phyloP scores from a whole-genome alignment of 2,888 invertebrate species.

The Blastobasis adustella region DNA sequence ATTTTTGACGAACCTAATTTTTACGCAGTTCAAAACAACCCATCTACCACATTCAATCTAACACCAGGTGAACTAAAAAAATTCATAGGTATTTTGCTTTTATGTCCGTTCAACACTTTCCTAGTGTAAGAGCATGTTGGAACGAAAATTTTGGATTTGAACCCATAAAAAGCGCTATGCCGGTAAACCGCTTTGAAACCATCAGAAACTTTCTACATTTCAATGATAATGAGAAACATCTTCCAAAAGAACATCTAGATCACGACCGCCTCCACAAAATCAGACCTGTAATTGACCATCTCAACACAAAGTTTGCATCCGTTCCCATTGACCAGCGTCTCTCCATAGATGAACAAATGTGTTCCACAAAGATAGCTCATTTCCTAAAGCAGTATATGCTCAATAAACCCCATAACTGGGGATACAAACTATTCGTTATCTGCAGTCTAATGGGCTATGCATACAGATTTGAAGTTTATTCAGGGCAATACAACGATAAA shows the following conservation, averaged over 20 bases:
- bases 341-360: conserved; percentile 24
- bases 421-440: conserved; percentile 18
- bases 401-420: conserved; percentile 22
- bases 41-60: neutral
- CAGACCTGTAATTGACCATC: conserved; percentile 22
- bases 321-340: conserved; percentile 27
- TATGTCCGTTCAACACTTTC: neutral
- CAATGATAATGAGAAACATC: conserved; percentile 23
- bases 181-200: conserved; percentile 22
- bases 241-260: conserved; percentile 16
- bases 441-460: conserved; percentile 2
- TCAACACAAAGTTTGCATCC: conserved; percentile 25
- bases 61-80: neutral
- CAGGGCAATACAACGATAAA: no score
- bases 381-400: conserved; percentile 20
- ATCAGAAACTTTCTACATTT: conserved; percentile 24
- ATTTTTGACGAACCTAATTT: neutral
- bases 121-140: conserved; percentile 17
- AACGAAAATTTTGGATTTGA: conserved; percentile 12
- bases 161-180: conserved; percentile 15
- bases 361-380: conserved; percentile 17
- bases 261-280: conserved; percentile 24
- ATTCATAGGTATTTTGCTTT: neutral
- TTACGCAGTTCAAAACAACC: neutral
- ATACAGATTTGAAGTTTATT: conserved; percentile 14